A percentile compares a stretch with the other conserved stretches of the same genome.
Conservation (phyloP, 2,113 vertebrate species). For the Albula goreensis region DNA sequence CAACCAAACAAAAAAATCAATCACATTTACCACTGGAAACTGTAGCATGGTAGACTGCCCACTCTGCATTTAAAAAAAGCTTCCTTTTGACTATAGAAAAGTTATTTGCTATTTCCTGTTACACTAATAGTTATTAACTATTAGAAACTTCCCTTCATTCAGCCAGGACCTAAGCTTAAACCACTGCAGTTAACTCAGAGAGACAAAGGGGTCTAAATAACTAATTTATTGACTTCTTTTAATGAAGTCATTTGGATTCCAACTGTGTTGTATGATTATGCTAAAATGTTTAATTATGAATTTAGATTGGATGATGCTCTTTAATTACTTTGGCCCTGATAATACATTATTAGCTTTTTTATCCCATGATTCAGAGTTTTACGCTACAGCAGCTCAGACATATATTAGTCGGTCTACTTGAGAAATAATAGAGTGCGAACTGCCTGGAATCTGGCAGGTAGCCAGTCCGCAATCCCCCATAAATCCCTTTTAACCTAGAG, state of each 20-base stretch:
- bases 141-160: slow-evolving; percentile 56
- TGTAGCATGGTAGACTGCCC: no score
- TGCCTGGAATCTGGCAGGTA: slow-evolving; percentile 59
- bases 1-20: no score
- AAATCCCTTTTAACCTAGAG: slow-evolving; percentile 77
- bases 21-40: no score
- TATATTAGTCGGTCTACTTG: slow-evolving; percentile 70
- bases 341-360: slow-evolving; percentile 84
- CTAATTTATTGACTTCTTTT: slow-evolving; percentile 83
- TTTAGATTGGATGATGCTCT: slow-evolving; percentile 84
- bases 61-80: no score
- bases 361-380: slow-evolving; percentile 73
- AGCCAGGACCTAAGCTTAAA: slow-evolving; percentile 70
- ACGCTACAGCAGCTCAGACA: slow-evolving; percentile 61
- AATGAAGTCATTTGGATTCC: slow-evolving; percentile 87
- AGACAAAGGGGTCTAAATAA: slow-evolving; percentile 84
- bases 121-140: slow-evolving; percentile 40
- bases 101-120: slow-evolving; percentile 31
- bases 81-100: not conserved
- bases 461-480: slow-evolving; percentile 64
- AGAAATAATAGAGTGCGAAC: slow-evolving; percentile 71
- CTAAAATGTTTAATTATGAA: slow-evolving; percentile 95
- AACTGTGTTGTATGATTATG: slow-evolving; percentile 86
- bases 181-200: slow-evolving; percentile 67
- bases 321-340: slow-evolving; percentile 87